phyloP scores from a whole-genome alignment of 1,140 invertebrate species.

The Neodiprion fabricii region DNA sequence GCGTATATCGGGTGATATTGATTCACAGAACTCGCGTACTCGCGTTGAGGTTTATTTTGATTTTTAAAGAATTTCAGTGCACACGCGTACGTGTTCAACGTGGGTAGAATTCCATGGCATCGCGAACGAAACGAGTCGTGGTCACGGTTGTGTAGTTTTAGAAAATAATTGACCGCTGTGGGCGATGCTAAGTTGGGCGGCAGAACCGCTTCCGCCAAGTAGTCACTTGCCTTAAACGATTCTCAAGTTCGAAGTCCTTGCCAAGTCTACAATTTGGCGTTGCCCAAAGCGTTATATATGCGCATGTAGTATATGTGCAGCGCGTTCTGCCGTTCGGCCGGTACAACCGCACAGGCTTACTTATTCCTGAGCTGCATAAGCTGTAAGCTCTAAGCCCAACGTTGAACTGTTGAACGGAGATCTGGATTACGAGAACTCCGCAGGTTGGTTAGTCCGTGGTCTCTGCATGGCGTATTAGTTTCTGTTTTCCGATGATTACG shows the following conservation, averaged over 20 bases:
- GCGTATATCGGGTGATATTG: background rate
- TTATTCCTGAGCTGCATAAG: background rate
- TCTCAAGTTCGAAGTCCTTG: constrained; percentile 1
- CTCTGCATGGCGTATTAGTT: background rate
- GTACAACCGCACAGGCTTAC: constrained; percentile 1
- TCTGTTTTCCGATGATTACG: background rate
- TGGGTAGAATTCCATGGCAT: background rate
- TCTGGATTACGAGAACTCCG: background rate
- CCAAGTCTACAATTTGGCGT: background rate
- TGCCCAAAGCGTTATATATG: constrained; percentile 7
- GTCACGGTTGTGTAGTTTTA: background rate
- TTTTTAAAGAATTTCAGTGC: background rate
- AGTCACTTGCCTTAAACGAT: constrained; percentile 1
- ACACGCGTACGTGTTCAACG: background rate
- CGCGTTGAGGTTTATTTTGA: too few relatives aligned
- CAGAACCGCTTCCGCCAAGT: background rate
- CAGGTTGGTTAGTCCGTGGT: background rate
- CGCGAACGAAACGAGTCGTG: background rate
- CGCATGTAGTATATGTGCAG: background rate
- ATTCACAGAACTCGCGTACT: too few relatives aligned
- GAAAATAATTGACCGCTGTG: constrained; percentile 4
- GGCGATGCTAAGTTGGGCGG: background rate
- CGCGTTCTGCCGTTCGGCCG: background rate
- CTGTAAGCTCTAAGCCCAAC: background rate
- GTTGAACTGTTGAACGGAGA: background rate